Evolutionary conservation across 2,888 invertebrate genomes (phyloP).

Genomic region (Cordylochernes scorpioides): DNA sequence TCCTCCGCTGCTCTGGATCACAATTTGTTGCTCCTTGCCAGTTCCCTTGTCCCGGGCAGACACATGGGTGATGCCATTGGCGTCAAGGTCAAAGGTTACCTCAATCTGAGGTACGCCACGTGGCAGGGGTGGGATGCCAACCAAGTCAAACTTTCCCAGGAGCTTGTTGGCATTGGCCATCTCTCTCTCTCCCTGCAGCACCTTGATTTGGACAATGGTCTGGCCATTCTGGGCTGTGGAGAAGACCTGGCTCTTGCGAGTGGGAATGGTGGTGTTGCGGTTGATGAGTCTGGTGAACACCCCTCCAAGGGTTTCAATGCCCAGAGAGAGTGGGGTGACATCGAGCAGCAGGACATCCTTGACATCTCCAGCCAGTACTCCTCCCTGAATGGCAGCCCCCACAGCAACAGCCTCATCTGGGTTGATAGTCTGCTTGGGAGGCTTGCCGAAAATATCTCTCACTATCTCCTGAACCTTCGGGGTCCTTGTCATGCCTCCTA

Average conservation of each 20-base stretch:
- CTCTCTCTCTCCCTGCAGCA: constrained; percentile 93
- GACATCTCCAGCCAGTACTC: constrained; percentile 78
- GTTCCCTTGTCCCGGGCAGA: constrained; percentile 95
- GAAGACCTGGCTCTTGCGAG: constrained; percentile 95
- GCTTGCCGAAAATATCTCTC: constrained; percentile 74
- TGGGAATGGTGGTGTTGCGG: constrained; percentile 93
- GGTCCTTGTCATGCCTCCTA: constrained; percentile 95
- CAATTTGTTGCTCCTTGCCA: constrained; percentile 96
- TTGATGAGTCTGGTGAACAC: constrained; percentile 78
- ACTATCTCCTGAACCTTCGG: constrained; percentile 59
- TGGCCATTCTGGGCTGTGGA: constrained; percentile 98
- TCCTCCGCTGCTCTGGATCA: constrained; percentile 95
- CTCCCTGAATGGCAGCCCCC: constrained; percentile 92
- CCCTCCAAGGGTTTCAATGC: constrained; percentile 89
- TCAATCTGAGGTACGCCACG: constrained; percentile 87
- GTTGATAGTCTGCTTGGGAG: constrained; percentile 81
- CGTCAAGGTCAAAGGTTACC: constrained; percentile 96
- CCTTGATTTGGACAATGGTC: constrained; percentile 97
- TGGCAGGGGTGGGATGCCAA: constrained; percentile 80
- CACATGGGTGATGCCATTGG: constrained; percentile 96
- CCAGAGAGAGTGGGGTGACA: constrained; percentile 88
- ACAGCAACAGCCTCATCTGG: constrained; percentile 99
- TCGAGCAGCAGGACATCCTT: constrained; percentile 88
- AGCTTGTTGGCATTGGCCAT: constrained; percentile 92
- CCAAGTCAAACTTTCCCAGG: constrained; percentile 68